Conservation (phyloP, 2,797 vertebrate species). For the Sebastiscus albofasciatus region DNA sequence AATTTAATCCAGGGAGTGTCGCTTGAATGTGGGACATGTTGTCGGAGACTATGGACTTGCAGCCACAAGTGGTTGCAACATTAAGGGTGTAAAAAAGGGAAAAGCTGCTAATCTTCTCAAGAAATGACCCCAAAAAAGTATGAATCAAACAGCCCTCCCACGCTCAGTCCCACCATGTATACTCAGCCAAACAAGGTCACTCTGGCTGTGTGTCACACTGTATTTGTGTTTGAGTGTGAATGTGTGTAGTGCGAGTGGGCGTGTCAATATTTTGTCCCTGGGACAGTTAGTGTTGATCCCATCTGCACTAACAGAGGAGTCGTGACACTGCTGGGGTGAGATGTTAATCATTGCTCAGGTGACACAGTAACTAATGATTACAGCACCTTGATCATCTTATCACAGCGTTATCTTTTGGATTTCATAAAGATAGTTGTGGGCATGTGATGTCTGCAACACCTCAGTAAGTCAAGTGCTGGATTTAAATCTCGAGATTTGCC, state of each 20-base stretch:
- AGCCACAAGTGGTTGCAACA: neutral
- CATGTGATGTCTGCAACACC: neutral
- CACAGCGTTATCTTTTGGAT: neutral
- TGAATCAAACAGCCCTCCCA: neutral
- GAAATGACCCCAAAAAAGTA: neutral
- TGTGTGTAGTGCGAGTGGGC: neutral
- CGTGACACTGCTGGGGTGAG: too few species aligned
- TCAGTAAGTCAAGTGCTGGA: neutral
- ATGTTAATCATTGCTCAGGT: slow-evolving; percentile 66
- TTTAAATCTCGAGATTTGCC: neutral
- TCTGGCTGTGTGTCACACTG: neutral
- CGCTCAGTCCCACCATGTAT: neutral
- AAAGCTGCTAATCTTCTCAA: neutral
- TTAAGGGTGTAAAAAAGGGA: neutral
- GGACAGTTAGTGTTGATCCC: slow-evolving; percentile 5
- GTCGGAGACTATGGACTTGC: neutral
- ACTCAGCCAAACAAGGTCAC: slow-evolving; percentile 47
- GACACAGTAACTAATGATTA: slow-evolving; percentile 19
- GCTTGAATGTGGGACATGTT: neutral
- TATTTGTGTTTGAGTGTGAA: neutral
- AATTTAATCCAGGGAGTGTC: neutral
- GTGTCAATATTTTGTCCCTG: slow-evolving; percentile 12
- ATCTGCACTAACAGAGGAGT: slow-evolving; percentile 1
- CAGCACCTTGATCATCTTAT: neutral
- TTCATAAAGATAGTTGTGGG: neutral